These are phyloP conservation scores for Orthosia cruda DNA, from an alignment of 2,888 invertebrate genomes.

Conservation along the genomic window DNA sequence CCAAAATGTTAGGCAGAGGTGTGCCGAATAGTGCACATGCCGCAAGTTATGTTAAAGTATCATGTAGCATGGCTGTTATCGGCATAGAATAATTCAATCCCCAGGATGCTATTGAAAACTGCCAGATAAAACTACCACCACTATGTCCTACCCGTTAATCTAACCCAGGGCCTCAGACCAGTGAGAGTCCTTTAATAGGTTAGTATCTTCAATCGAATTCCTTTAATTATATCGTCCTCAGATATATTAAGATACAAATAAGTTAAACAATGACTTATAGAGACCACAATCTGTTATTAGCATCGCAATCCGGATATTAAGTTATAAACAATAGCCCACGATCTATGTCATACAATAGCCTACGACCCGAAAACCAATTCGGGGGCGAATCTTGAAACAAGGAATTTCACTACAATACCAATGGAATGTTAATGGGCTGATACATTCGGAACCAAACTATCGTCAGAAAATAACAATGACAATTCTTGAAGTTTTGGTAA, in stretches of 20 bases:
- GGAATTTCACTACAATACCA: slow-evolving; percentile 72
- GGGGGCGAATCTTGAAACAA: slow-evolving; percentile 72
- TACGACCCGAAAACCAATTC: slow-evolving; percentile 73
- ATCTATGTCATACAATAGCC: slow-evolving; percentile 70
- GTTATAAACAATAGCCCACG: slow-evolving; percentile 38
- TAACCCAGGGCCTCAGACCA: neutral
- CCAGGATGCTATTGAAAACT: no score
- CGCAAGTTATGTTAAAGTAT: no score
- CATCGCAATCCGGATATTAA: slow-evolving; percentile 67
- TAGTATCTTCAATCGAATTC: slow-evolving; percentile 11
- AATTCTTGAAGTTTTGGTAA: slow-evolving; percentile 1
- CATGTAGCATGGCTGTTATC: no score
- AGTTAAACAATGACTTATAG: no score
- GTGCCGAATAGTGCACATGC: no score
- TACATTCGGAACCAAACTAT: slow-evolving; percentile 70
- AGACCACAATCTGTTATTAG: no score
- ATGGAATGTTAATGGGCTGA: slow-evolving; percentile 75
- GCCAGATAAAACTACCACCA: no score
- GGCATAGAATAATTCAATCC: no score
- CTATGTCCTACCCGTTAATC: no score
- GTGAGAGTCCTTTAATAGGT: neutral
- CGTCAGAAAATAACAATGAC: slow-evolving; percentile 63
- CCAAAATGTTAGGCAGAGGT: neutral
- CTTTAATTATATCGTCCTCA: neutral
- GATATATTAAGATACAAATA: slow-evolving; percentile 41